These are phyloP conservation scores for Caenorhabditis brenneri DNA, from an alignment of 1,140 invertebrate genomes.

Conservation along the genomic window DNA sequence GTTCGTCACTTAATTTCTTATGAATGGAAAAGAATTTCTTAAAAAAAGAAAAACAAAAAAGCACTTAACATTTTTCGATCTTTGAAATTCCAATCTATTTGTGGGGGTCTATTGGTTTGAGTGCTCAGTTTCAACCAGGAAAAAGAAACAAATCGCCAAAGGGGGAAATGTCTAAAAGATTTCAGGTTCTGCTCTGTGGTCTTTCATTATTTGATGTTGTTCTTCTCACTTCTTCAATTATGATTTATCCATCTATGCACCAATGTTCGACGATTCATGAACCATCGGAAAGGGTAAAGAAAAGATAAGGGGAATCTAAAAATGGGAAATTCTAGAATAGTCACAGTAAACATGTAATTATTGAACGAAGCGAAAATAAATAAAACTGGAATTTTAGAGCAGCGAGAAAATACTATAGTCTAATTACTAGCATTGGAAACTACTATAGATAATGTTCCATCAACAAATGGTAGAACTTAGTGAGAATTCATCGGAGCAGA, in stretches of 20 bases:
- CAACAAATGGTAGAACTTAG: no score
- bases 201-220: conserved; percentile 5
- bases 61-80: not conserved
- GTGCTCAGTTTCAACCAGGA: no score
- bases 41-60: not conserved
- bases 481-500: no score
- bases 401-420: no score
- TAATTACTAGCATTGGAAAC: no score
- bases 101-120: no score
- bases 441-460: no score
- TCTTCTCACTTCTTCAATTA: conserved; percentile 21
- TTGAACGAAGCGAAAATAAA: no score
- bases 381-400: no score
- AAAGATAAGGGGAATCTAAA: no score
- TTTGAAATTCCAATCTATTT: not conserved
- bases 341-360: no score
- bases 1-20: not conserved
- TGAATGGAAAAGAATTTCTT: not conserved
- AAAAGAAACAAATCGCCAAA: not conserved
- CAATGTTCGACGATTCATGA: conserved; percentile 20
- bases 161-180: not conserved
- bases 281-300: not conserved
- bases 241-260: conserved; percentile 14
- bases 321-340: no score
- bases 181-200: conserved; percentile 9